phyloP scores from a whole-genome alignment of 2,113 vertebrate genomes.

The Rhipidura dahli region DNA sequence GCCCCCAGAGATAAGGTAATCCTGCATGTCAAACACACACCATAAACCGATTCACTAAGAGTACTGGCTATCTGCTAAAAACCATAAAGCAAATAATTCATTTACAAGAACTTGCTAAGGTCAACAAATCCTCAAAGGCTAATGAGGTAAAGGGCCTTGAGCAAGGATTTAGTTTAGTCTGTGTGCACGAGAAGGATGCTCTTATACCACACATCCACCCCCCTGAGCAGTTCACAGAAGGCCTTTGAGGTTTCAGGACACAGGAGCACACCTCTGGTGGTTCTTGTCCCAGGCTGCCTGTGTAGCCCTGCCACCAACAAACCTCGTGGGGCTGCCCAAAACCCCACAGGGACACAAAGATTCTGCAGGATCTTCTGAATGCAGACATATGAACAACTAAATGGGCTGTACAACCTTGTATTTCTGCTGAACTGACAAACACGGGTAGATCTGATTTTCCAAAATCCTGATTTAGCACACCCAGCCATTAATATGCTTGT shows the following conservation, averaged over 20 bases:
- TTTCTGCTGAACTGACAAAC: neutral
- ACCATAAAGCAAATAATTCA: neutral
- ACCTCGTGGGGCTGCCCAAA: neutral
- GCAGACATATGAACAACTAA: neutral
- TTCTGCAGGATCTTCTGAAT: neutral
- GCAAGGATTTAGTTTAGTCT: neutral
- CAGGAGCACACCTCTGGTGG: neutral
- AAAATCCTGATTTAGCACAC: neutral
- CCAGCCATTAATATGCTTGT: neutral
- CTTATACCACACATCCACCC: accelerated
- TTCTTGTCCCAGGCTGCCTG: neutral
- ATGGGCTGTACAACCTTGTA: neutral
- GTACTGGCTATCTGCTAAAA: neutral
- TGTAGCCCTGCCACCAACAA: neutral
- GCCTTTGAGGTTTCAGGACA: neutral
- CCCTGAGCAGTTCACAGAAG: neutral
- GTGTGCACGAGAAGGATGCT: neutral
- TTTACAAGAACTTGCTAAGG: neutral
- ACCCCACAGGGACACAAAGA: neutral
- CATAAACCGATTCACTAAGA: neutral
- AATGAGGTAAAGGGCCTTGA: neutral
- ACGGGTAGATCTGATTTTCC: neutral
- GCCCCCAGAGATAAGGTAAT: neutral
- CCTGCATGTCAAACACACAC: neutral
- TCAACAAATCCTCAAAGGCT: neutral